phyloP scores from a whole-genome alignment of 2,888 invertebrate genomes.

The Kuschelorhynchus macadamiae region DNA sequence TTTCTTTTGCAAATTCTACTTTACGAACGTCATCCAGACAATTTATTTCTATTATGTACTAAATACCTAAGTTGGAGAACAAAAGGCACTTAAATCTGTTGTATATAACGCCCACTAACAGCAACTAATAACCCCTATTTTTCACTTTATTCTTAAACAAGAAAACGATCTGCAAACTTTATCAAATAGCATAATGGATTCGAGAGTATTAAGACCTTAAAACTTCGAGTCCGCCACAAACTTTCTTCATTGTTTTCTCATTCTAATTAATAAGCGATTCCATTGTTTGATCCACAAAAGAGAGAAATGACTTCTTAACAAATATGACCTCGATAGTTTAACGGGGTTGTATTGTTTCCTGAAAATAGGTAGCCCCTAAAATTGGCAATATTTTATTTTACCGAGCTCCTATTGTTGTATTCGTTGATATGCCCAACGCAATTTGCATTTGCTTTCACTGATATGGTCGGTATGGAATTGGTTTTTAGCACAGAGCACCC shows the following conservation, averaged over 20 bases:
- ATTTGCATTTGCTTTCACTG: conserved; percentile 49
- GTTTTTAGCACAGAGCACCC: conserved; percentile 40
- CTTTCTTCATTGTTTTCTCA: conserved; percentile 34
- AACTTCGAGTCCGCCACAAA: conserved; percentile 27
- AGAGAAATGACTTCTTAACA: conserved; percentile 42
- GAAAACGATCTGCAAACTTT: conserved; percentile 31
- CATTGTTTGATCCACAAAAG: conserved; percentile 38
- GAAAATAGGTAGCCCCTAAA: conserved; percentile 46
- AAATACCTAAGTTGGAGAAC: too few species aligned
- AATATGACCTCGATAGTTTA: conserved; percentile 44
- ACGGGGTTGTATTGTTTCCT: conserved; percentile 44
- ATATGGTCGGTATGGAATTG: conserved; percentile 45
- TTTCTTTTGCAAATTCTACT: too few species aligned
- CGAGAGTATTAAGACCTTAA: conserved; percentile 26
- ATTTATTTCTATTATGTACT: too few species aligned
- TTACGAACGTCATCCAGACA: too few species aligned
- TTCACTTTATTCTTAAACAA: conserved; percentile 13
- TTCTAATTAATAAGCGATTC: conserved; percentile 45
- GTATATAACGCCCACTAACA: too few species aligned
- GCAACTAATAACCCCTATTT: conserved; percentile 6
- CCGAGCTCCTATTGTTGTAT: conserved; percentile 56
- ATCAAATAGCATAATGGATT: conserved; percentile 30
- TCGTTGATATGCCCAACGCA: conserved; percentile 56
- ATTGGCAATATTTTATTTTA: conserved; percentile 52
- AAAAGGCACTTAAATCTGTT: too few species aligned